Base-by-base conservation (phyloP, 2,888 invertebrate species). In the Netelia inedita region DNA sequence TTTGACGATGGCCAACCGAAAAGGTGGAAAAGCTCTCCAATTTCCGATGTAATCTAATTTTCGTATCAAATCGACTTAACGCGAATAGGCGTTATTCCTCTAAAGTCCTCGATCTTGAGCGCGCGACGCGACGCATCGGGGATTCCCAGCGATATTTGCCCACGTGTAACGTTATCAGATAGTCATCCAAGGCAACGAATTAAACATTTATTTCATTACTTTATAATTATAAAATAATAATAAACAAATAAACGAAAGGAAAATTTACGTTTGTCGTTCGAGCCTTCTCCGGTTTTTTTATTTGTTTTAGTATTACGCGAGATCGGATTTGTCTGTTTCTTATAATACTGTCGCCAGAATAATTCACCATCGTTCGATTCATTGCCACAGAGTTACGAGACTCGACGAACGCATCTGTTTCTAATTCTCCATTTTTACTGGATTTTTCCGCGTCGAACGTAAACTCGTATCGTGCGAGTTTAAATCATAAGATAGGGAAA, bases 301-400 rank as follows among this genome's bases (percentile, higher is more conserved):
- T 35, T 46, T 46, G 10, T 11, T 46, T 3, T 46, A 11, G 14
- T 46, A 46, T 46, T 46, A 14, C 46, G 11, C 46, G 11, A 46
- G 10, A 46, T 46, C 14, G 10, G 14, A 46, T 14, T 46, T 46
- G 46, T 14, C 14, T 14, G 46, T 46, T 46, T 46, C 23, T 55
- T 9, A 28, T 55, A 28, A 28, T 61, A 41, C 21, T 23, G 9
- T 71, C 68, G 61, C 50, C 11, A 69, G 50, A 69, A 50, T n/a
- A 35, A 50, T 35, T 14, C 14, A 23, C 10, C 14, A 21, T 53
- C 55, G 46, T 14, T 66, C 66, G 59, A 66, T 50, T 21, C 61
- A 63, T 53, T 63, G 78, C 53, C n/a, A n/a, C 14, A 28, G 9
- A 61, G 28, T 28, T 10, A 28, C 61, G 61, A 61, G 11, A 14